phyloP scores from a whole-genome alignment of 2,888 invertebrate species.

The Drosophila diplacantha region DNA sequence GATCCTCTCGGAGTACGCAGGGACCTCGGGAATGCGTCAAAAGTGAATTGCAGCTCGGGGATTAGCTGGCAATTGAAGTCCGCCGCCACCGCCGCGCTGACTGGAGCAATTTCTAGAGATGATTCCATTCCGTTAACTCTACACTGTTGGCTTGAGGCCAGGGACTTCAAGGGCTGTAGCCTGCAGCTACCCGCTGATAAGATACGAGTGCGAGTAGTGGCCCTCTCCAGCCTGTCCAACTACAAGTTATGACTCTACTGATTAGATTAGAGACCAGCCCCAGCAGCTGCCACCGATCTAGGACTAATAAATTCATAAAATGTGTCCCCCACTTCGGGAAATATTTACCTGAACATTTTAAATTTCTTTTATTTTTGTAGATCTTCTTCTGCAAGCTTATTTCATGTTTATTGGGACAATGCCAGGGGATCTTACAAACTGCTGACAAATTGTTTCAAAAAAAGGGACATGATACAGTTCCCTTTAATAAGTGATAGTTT shows the following conservation, averaged over 20 bases:
- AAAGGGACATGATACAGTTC: not conserved
- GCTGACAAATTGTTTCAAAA: conserved; percentile 7
- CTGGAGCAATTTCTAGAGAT: conserved; percentile 16
- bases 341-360: not conserved
- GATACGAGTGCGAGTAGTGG: conserved; percentile 31
- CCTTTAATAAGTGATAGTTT: not conserved
- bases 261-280: conserved; percentile 57
- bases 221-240: conserved; percentile 51
- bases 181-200: conserved; percentile 49
- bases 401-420: not conserved
- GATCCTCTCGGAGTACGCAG: conserved; percentile 47
- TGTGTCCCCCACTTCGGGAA: not conserved
- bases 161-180: conserved; percentile 3
- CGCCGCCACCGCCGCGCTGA: conserved; percentile 58
- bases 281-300: conserved; percentile 21
- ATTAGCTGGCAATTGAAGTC: conserved; percentile 62
- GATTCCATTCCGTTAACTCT: conserved; percentile 55
- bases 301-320: conserved; percentile 39
- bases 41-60: conserved; percentile 70
- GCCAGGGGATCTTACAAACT: not conserved
- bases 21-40: conserved; percentile 58
- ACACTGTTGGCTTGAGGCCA: conserved; percentile 59
- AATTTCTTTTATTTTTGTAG: not conserved
- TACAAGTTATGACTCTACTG: conserved; percentile 67
- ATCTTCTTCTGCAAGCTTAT: not conserved